phyloP scores from a whole-genome alignment of 2,113 vertebrate genomes.

The Romanogobio albipinnatus region DNA sequence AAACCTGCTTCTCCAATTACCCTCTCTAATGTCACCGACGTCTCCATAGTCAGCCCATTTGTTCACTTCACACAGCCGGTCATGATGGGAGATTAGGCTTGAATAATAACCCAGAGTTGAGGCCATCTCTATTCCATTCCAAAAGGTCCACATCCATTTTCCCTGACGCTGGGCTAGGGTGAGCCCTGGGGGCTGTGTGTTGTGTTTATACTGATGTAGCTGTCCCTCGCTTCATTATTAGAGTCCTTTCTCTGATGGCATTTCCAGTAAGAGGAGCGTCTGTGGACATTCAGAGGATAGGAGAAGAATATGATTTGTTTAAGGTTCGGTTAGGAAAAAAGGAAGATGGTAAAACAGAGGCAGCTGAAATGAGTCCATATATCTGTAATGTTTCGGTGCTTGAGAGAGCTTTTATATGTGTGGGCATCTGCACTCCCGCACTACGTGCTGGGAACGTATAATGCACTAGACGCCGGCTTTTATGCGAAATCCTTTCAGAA shows the following conservation, averaged over 20 bases:
- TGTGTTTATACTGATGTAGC: slow-evolving; percentile 51
- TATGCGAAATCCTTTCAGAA: neutral
- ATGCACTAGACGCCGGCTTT: neutral
- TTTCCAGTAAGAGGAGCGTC: slow-evolving; percentile 34
- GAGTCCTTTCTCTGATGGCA: slow-evolving; percentile 10
- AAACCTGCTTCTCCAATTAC: slow-evolving; percentile 36
- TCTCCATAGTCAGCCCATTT: slow-evolving; percentile 50
- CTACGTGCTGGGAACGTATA: slow-evolving; percentile 6
- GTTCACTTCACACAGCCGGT: slow-evolving; percentile 47
- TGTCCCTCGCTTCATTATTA: slow-evolving; percentile 34
- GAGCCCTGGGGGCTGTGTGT: slow-evolving; percentile 34
- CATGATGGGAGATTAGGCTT: slow-evolving; percentile 52
- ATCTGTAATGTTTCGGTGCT: slow-evolving; percentile 25
- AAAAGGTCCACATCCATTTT: slow-evolving; percentile 55
- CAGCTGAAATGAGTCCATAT: slow-evolving; percentile 18
- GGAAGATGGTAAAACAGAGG: slow-evolving; percentile 13
- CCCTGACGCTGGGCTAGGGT: slow-evolving; percentile 16
- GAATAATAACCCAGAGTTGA: slow-evolving; percentile 52
- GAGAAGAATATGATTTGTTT: slow-evolving; percentile 17
- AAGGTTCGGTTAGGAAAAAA: slow-evolving; percentile 10
- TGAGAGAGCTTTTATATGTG: neutral
- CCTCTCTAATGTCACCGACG: slow-evolving; percentile 38
- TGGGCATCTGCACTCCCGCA: slow-evolving; percentile 17
- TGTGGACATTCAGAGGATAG: slow-evolving; percentile 14
- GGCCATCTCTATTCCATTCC: slow-evolving; percentile 52